Evolutionary conservation across 92 coral and sea anemone genomes (phyloP).

Genomic region (Zoanthus solanderi): DNA sequence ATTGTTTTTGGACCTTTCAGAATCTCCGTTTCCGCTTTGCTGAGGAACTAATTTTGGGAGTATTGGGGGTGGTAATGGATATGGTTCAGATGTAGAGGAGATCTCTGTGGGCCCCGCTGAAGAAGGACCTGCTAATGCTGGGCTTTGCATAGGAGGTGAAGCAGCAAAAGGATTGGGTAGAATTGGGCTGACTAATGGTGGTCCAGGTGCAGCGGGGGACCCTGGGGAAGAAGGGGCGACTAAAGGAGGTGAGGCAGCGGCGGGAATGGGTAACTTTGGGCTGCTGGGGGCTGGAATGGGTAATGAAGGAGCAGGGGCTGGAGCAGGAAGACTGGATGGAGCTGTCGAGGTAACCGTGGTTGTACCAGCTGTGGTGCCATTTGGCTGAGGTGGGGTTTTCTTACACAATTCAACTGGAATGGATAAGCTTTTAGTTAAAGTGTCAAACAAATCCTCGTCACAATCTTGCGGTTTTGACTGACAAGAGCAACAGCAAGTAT

Average conservation of each 20-base stretch:
- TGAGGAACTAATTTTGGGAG: constrained; percentile 29
- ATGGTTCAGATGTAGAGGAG: background rate
- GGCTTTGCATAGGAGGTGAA: background rate
- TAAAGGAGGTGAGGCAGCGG: constrained; percentile 13
- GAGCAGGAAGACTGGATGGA: background rate
- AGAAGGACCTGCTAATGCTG: background rate
- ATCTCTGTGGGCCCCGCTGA: constrained; percentile 2
- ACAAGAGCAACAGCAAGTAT: constrained; percentile 29
- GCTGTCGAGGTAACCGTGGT: background rate
- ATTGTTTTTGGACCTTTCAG: constrained; percentile 11
- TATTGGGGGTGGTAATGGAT: background rate
- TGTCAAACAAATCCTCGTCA: constrained; percentile 39
- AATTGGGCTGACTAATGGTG: background rate
- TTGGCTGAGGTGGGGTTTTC: constrained; percentile 15
- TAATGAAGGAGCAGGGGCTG: background rate
- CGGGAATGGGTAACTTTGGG: constrained; percentile 1
- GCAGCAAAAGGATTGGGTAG: constrained; percentile 30
- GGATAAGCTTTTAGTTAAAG: constrained; percentile 27
- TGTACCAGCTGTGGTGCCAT: background rate
- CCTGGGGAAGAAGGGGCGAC: background rate
- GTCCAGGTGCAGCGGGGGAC: background rate
- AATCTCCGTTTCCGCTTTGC: constrained; percentile 5
- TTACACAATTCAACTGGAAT: constrained; percentile 34
- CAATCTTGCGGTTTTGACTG: constrained; percentile 8
- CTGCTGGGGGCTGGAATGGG: background rate